These are phyloP conservation scores for Eupithecia centaureata DNA, from an alignment of 2,888 invertebrate species.

Conservation along the genomic window DNA sequence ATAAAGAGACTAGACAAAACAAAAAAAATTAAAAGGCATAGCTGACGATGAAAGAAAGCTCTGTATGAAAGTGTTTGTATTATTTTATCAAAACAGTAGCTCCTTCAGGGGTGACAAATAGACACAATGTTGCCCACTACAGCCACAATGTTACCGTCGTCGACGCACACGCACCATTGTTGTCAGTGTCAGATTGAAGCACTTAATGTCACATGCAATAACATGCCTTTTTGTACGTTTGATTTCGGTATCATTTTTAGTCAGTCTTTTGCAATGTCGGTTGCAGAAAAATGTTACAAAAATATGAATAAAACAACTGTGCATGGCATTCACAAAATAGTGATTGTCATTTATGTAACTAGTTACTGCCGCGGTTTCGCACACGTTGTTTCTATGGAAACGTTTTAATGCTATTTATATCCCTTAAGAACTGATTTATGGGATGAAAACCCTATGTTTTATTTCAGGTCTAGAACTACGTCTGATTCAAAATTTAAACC, in stretches of 20 bases:
- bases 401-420: too few species aligned
- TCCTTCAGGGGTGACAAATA: background rate
- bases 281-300: background rate
- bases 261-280: background rate
- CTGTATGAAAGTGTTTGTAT: background rate
- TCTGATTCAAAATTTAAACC: too few species aligned
- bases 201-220: conserved; percentile 65
- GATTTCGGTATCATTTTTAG: conserved; percentile 1
- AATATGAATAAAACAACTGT: background rate
- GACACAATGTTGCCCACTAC: background rate
- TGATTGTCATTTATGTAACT: background rate
- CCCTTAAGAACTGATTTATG: too few species aligned
- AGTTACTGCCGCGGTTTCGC: too few species aligned
- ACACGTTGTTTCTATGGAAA: too few species aligned
- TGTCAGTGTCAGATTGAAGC: conserved; percentile 65
- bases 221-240: background rate
- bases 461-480: too few species aligned
- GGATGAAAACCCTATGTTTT: too few species aligned
- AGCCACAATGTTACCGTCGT: background rate
- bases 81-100: background rate
- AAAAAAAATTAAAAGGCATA: too few species aligned
- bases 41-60: background rate
- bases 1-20: background rate
- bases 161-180: conserved; percentile 53
- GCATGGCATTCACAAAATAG: background rate